Conservation (phyloP, 1,140 invertebrate genomes). For the Aphelinus atriplicis region DNA sequence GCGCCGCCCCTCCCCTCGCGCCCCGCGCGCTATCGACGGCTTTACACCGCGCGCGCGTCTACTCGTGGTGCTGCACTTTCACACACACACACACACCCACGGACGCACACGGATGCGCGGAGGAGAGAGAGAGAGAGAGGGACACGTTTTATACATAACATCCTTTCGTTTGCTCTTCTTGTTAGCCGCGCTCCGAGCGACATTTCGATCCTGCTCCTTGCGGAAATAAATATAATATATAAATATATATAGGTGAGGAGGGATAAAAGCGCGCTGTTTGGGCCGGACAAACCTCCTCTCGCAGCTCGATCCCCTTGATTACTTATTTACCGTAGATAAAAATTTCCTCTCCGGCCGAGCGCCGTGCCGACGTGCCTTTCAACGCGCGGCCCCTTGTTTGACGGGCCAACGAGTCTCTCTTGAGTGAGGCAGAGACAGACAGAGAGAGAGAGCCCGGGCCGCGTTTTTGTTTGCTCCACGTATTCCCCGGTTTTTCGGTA, state of each 20-base stretch:
- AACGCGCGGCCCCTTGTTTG: not conserved
- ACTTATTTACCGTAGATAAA: conserved; percentile 31
- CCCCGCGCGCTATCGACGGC: conserved; percentile 3
- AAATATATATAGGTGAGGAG: not conserved
- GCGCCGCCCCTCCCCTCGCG: not conserved
- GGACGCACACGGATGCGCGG: not conserved
- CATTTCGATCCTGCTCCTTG: conserved; percentile 3
- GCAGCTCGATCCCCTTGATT: conserved; percentile 21
- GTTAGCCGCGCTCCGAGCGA: conserved; percentile 6
- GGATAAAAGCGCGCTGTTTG: conserved; percentile 2
- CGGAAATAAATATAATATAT: not conserved
- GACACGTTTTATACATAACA: not conserved
- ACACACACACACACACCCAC: no score
- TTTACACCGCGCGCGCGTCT: not conserved
- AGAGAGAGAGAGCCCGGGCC: no score
- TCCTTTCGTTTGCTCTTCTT: conserved; percentile 22
- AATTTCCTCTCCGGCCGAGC: not conserved
- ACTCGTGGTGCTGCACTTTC: no score
- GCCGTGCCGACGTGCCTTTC: not conserved
- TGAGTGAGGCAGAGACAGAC: no score
- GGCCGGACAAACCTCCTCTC: conserved; percentile 4
- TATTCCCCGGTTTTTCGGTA: conserved; percentile 11
- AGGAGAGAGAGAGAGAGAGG: not conserved
- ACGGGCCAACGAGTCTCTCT: no score
- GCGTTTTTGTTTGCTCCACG: conserved; percentile 5